Percentiles rank a stretch among this genome's conserved stretches.
Conservation (phyloP, 2,797 vertebrate genomes). For the Neosalanx taihuensis region DNA sequence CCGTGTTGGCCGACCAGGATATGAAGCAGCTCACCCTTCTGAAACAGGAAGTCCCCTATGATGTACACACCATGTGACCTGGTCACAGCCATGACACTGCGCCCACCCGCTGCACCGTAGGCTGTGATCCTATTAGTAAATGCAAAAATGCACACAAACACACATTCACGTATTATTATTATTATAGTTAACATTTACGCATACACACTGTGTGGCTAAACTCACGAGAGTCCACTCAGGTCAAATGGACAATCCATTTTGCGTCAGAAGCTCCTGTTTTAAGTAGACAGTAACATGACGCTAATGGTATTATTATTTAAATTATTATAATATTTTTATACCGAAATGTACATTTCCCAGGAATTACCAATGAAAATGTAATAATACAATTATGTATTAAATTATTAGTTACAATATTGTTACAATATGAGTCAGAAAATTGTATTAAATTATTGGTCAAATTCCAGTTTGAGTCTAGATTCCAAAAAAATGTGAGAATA, state of each 20-base stretch:
- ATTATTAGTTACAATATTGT: too few relatives aligned
- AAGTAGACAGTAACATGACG: too few relatives aligned
- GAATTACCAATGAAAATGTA: too few relatives aligned
- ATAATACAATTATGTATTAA: too few relatives aligned
- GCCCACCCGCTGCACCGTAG: constrained; percentile 92
- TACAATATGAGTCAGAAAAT: too few relatives aligned
- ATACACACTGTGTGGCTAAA: background rate
- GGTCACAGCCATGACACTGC: constrained; percentile 85
- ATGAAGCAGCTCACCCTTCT: constrained; percentile 82
- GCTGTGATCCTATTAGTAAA: constrained; percentile 82
- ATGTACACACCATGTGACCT: constrained; percentile 88
- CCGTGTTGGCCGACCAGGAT: constrained; percentile 95
- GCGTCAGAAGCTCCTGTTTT: too few relatives aligned
- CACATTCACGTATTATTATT: constrained; percentile 19
- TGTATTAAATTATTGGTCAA: too few relatives aligned
- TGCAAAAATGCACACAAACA: background rate
- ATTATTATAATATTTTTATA: too few relatives aligned
- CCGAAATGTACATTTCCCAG: too few relatives aligned
- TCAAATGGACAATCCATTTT: background rate
- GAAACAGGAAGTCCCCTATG: constrained; percentile 86
- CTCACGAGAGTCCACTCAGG: background rate
- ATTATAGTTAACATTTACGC: constrained; percentile 12
- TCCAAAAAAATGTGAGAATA: too few relatives aligned
- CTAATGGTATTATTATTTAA: too few relatives aligned
- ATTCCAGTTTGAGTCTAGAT: too few relatives aligned